These are phyloP conservation scores for Tyrophagus putrescentiae DNA, from an alignment of 1,140 invertebrate genomes.

Conservation along the genomic window DNA sequence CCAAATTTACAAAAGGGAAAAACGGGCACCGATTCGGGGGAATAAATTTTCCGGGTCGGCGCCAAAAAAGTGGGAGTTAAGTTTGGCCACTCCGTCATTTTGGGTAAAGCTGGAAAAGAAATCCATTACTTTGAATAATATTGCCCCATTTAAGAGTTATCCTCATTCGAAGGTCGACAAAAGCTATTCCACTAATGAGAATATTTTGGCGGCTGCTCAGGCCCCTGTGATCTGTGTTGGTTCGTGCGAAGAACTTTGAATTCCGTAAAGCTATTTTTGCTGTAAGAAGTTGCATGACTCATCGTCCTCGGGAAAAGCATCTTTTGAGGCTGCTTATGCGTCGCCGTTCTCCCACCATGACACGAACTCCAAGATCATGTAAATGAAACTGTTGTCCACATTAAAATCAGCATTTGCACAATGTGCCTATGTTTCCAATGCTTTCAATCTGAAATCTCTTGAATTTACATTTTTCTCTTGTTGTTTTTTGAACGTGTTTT, in stretches of 20 bases:
- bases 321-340: constrained; percentile 56
- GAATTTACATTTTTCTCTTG: constrained; percentile 64
- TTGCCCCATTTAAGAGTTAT: constrained; percentile 7
- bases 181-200: constrained; percentile 45
- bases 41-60: constrained; percentile 68
- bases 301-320: constrained; percentile 53
- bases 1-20: constrained; percentile 74
- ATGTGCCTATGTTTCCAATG: constrained; percentile 41
- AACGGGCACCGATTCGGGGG: constrained; percentile 52
- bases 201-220: constrained; percentile 82
- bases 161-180: constrained; percentile 14
- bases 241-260: constrained; percentile 58
- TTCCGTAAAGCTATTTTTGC: constrained; percentile 61
- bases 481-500: too few species aligned
- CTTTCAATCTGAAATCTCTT: constrained; percentile 69
- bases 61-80: constrained; percentile 80
- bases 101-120: constrained; percentile 62
- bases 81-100: constrained; percentile 44
- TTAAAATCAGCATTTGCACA: constrained; percentile 28
- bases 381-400: constrained; percentile 55
- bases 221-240: constrained; percentile 72
- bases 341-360: constrained; percentile 64
- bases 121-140: constrained; percentile 44
- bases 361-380: constrained; percentile 79
- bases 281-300: constrained; percentile 61